Conservation (phyloP, 2,888 invertebrate genomes). For the Nycteola revayana region DNA sequence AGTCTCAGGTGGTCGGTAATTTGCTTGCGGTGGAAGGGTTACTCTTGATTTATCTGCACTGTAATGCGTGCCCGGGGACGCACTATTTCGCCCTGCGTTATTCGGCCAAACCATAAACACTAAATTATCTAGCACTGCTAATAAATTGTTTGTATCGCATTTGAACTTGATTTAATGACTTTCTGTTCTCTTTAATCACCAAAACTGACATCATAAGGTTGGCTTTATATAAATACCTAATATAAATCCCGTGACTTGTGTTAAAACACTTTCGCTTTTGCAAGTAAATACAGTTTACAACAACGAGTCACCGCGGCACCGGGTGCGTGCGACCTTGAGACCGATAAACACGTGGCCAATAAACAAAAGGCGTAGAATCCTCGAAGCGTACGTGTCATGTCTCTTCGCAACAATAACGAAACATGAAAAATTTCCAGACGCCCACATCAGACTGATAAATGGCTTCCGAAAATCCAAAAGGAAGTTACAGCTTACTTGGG, state of each 20-base stretch:
- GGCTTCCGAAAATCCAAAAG: constrained; percentile 84
- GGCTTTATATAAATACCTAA: no score
- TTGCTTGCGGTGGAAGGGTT: constrained; percentile 75
- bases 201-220: no score
- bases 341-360: constrained; percentile 55
- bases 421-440: constrained; percentile 83
- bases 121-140: constrained; percentile 54
- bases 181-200: no score
- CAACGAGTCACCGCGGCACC: no score
- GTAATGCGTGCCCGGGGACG: constrained; percentile 69
- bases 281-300: constrained; percentile 16
- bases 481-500: constrained; percentile 83
- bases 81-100: constrained; percentile 56
- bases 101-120: constrained; percentile 55
- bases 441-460: constrained; percentile 83
- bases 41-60: constrained; percentile 68
- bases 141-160: constrained; percentile 27
- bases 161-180: no score
- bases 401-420: constrained; percentile 76
- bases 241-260: no score
- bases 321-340: constrained; percentile 40
- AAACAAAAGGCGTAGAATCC: constrained; percentile 58
- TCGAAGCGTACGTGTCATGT: constrained; percentile 69
- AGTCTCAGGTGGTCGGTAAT: constrained; percentile 80
- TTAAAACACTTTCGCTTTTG: no score